phyloP scores from a whole-genome alignment of 2,888 invertebrate species.

The Habrosyne pyritoides region DNA sequence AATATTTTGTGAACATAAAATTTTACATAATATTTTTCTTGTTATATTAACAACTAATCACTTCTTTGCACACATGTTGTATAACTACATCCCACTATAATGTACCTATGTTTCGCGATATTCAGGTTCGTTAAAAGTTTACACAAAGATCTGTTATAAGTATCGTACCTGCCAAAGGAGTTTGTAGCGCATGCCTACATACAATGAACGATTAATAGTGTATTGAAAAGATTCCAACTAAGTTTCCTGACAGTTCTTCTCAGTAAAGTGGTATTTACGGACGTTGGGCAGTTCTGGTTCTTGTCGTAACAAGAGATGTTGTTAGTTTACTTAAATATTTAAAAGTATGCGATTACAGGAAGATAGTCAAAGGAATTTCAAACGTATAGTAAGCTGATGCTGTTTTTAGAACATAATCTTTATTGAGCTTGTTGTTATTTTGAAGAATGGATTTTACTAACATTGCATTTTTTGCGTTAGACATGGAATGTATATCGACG shows the following conservation, averaged over 20 bases:
- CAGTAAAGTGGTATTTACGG: conserved; percentile 5
- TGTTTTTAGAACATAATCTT: neutral
- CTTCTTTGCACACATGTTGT: too few relatives aligned
- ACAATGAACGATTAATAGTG: conserved; percentile 3
- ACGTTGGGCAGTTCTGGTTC: neutral
- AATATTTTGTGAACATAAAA: too few relatives aligned
- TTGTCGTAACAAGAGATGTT: neutral
- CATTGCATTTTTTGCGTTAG: too few relatives aligned
- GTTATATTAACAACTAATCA: too few relatives aligned
- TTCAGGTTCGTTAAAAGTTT: neutral
- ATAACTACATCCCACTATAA: neutral
- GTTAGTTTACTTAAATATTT: neutral
- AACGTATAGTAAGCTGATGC: neutral
- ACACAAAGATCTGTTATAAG: neutral
- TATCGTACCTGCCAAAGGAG: neutral
- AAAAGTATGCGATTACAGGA: neutral
- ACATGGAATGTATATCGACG: too few relatives aligned
- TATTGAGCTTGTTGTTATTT: neutral
- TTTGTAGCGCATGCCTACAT: too few relatives aligned
- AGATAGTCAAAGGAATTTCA: neutral
- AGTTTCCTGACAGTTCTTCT: neutral
- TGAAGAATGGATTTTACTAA: too few relatives aligned
- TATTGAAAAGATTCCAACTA: conserved; percentile 3
- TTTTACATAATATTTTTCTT: too few relatives aligned
- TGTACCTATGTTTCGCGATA: neutral